Base-by-base conservation (phyloP, 2,797 vertebrate genomes). In the Galago senegalensis region DNA sequence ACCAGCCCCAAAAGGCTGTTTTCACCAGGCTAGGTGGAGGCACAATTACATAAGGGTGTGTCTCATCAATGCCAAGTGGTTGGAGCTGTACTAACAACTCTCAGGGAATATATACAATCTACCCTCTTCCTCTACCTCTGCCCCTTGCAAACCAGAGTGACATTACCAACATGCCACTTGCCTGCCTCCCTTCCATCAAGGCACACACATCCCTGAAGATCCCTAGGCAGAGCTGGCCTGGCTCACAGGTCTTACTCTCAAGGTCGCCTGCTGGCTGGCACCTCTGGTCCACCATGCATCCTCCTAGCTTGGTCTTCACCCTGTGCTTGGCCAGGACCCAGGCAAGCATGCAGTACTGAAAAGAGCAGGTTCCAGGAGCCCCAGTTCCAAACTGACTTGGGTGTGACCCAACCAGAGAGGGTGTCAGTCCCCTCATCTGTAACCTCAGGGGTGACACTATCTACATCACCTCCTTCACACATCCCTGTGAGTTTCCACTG, bases 21-120 rank as follows among this genome's bases (percentile, higher is more conserved):
- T 92, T 83, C 90, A 82, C 72, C 49, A 87, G 46, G 17, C 70
- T 61, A 67, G 14, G 67, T 69, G 85, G 93, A 96, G 87, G 89
- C 85, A 76, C 53, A 40, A 80, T 93, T 79, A 83, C 40, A 60
- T 46, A 87, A 95, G 61, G 31, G 75, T 7, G 1, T 1, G 4
- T 60, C 49, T 93, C 43, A 70, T 70, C 46, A 40, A 83, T 5
- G 9, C 31, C 75, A 91, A 75, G 69, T 14, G 61, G 61, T 72
- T 49, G 80, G 31, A 60, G 60, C 37, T 93, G 21, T 76, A 93
- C 40, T 77, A 81, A 77, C 40, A 81, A 72, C 40, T 73, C 65
- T 72, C 87, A 76, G 29, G 12, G 1, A 18, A 46, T 25, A 3
- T 65, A 69, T 34, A 63, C 13, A 56, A 70, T 58, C 86, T 77